Evolutionary conservation across 2,797 vertebrate species (phyloP), one percentile per base, ranked within the genome.

Genomic region (Megaceryle alcyon): DNA sequence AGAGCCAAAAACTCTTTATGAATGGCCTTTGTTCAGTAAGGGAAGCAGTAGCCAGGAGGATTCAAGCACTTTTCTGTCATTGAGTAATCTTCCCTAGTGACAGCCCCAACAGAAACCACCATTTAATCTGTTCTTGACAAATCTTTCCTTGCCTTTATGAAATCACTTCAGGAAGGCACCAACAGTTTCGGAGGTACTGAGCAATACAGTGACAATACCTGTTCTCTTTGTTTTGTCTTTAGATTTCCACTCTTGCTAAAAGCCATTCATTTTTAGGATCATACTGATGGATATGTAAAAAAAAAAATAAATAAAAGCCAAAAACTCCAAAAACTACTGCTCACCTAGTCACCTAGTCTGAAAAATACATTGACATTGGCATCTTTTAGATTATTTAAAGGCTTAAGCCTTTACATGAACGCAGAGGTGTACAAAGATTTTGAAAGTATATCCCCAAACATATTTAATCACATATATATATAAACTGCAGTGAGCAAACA

Each of bases 341-440:
- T 1, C 10, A 25, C 4, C 25, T 25, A 12, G 7, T 1, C 10
- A 25, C 4, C 25, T 25, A 12, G 7, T 33, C 60, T 60, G 33
- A 73, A 77, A 85, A 81, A 56, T 12, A 7, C 11, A 88, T 2
- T 46, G 43, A 73, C 53, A 46, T 26, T 3, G 5, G 7, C n/a
- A 54, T 28, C 18, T 72, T 70, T 53, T n/a, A 44, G 5, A 77
- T 86, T 75, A 76, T 23, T n/a, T 28, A 48, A 25, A 19, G 23
- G 18, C 9, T 69, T 53, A 17, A 51, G 14, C 41, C 41, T 72
- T 82, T 77, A 66, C n/a, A 59, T 21, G 63, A 63, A 46, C 21
- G 23, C 4, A 28, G 4, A 6, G 35, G 59, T 0, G 1, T 6
- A 56, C 6, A 3, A 70, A 66, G 26, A 54, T 18, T 75, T 56